Evolutionary conservation across 2,888 invertebrate species (phyloP).

Genomic region (Acrobasis suavella): DNA sequence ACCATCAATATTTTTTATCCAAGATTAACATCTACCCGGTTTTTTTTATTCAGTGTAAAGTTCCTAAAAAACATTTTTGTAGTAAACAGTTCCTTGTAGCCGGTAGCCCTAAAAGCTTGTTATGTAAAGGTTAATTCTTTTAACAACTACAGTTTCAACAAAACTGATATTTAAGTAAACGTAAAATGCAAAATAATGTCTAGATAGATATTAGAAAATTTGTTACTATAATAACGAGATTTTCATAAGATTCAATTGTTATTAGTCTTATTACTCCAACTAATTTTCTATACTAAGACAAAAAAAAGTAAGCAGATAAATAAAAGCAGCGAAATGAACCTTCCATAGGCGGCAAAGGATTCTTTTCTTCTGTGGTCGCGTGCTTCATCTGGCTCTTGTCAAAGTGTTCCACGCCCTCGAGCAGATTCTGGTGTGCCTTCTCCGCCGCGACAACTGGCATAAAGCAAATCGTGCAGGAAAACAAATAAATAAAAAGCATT

Average conservation of each 20-base stretch:
- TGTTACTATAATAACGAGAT: no score
- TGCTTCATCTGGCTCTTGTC: conserved; percentile 89
- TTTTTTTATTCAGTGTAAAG: no score
- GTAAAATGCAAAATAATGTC: no score
- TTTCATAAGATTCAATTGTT: not conserved
- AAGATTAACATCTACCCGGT: no score
- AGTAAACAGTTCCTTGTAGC: no score
- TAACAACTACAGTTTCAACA: no score
- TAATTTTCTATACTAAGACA: conserved; percentile 13
- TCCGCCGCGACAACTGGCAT: conserved; percentile 87
- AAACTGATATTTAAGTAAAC: no score
- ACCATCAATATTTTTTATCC: no score
- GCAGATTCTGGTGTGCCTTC: conserved; percentile 86
- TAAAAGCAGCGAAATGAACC: conserved; percentile 71
- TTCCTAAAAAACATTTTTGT: no score
- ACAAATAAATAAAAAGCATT: conserved; percentile 46
- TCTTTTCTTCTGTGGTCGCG: conserved; percentile 88
- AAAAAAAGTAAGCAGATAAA: conserved; percentile 27
- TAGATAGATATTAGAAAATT: no score
- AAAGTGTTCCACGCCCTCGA: conserved; percentile 88
- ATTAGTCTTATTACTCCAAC: not conserved
- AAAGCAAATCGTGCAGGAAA: conserved; percentile 72
- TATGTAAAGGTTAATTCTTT: no score
- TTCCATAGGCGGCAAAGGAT: conserved; percentile 88
- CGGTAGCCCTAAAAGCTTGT: no score